phyloP scores from a whole-genome alignment of 2,113 vertebrate genomes.

The Petromus typicus region DNA sequence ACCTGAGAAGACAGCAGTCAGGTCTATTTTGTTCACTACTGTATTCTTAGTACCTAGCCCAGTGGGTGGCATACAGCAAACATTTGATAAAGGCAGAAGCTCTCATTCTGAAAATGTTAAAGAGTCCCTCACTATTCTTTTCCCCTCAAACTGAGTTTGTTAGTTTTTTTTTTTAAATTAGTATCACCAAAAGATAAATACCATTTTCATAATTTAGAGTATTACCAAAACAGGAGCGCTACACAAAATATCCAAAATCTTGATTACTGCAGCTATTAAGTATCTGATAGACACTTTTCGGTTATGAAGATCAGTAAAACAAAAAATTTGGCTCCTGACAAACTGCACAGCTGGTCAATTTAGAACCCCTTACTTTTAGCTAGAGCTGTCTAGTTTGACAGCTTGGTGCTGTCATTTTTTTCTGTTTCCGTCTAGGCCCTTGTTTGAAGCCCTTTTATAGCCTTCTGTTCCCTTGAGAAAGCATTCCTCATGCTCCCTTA shows the following conservation, averaged over 20 bases:
- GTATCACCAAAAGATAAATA: slow-evolving; percentile 65
- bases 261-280: slow-evolving; percentile 61
- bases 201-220: slow-evolving; percentile 70
- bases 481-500: slow-evolving; percentile 91
- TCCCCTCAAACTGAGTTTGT: slow-evolving; percentile 38
- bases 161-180: slow-evolving; percentile 74
- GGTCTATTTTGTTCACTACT: background rate
- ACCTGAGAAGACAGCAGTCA: background rate
- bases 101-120: background rate
- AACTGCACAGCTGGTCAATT: slow-evolving; percentile 88
- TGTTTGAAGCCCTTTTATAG: slow-evolving; percentile 93
- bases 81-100: background rate
- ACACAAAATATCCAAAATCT: slow-evolving; percentile 62
- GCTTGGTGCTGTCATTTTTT: slow-evolving; percentile 91
- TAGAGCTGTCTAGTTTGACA: slow-evolving; percentile 89
- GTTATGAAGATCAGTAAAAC: slow-evolving; percentile 89
- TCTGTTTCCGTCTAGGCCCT: slow-evolving; percentile 93
- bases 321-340: slow-evolving; percentile 88
- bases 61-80: background rate
- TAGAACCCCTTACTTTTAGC: slow-evolving; percentile 91
- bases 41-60: background rate
- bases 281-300: slow-evolving; percentile 85
- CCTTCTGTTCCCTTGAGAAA: slow-evolving; percentile 90
- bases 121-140: background rate
- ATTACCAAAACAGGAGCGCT: slow-evolving; percentile 65